Conservation (phyloP, 2,888 invertebrate genomes). For the Dryomyza anilis region DNA sequence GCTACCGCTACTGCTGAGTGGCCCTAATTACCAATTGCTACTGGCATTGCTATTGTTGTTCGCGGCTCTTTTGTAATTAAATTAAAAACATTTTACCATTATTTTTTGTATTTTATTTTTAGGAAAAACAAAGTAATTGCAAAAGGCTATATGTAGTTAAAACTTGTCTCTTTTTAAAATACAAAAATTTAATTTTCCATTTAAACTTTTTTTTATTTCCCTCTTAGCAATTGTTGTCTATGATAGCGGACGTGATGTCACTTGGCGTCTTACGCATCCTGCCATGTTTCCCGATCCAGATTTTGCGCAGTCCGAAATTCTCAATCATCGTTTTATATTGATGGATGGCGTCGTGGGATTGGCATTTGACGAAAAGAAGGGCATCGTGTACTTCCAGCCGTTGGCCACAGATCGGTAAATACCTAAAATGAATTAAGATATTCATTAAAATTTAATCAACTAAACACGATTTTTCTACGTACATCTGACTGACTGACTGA, state of each 20-base stretch:
- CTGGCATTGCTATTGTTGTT: too few relatives aligned
- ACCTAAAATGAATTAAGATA: too few relatives aligned
- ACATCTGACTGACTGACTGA: too few relatives aligned
- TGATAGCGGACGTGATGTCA: conserved; percentile 75
- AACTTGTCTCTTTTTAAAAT: too few relatives aligned
- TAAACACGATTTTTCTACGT: too few relatives aligned
- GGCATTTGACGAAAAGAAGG: conserved; percentile 66
- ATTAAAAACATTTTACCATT: neutral
- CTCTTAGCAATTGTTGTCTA: conserved; percentile 56
- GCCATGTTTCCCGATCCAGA: conserved; percentile 87
- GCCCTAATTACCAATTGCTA: too few relatives aligned
- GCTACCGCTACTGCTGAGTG: neutral
- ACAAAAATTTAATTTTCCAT: neutral
- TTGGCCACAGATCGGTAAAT: conserved; percentile 69
- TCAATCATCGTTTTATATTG: conserved; percentile 68
- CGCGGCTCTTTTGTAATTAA: too few relatives aligned
- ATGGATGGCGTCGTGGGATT: conserved; percentile 74
- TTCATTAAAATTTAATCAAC: too few relatives aligned
- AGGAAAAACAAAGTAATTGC: neutral
- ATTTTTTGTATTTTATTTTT: neutral
- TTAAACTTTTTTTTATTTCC: neutral
- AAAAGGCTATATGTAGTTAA: too few relatives aligned
- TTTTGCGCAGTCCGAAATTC: conserved; percentile 75
- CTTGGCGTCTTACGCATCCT: conserved; percentile 81
- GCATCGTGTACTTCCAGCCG: conserved; percentile 70